Evolutionary conservation across 2,888 invertebrate genomes (phyloP).

Genomic region (Ephialtes manifestator): DNA sequence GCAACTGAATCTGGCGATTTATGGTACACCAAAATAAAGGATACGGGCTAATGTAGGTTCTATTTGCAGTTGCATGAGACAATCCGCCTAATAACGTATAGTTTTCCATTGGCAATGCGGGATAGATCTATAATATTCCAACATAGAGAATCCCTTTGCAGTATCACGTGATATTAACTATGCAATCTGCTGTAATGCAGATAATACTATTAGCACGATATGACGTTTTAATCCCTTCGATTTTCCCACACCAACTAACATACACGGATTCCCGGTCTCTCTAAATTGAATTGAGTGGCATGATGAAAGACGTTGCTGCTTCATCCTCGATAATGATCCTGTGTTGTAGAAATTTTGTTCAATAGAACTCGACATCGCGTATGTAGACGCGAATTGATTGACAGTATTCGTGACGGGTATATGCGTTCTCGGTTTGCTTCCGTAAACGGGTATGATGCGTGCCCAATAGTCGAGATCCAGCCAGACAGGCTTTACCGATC

Average conservation of each 20-base stretch:
- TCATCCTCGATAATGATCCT: constrained; percentile 42
- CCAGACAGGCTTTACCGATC: not conserved
- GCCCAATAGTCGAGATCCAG: constrained; percentile 30
- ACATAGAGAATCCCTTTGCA: constrained; percentile 19
- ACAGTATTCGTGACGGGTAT: constrained; percentile 55
- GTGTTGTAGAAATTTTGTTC: constrained; percentile 29
- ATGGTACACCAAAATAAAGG: constrained; percentile 21
- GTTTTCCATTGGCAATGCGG: constrained; percentile 32
- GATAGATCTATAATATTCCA: constrained; percentile 41
- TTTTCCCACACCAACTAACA: not conserved
- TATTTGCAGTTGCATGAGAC: constrained; percentile 9
- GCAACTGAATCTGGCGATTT: constrained; percentile 12
- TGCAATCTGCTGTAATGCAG: constrained; percentile 1
- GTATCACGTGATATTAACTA: constrained; percentile 23
- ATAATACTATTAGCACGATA: constrained; percentile 28
- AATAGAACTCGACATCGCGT: constrained; percentile 32
- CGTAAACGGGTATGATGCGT: constrained; percentile 35
- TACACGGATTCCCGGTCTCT: constrained; percentile 16
- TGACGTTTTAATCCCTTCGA: constrained; percentile 27
- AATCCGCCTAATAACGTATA: constrained; percentile 44
- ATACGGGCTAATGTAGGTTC: constrained; percentile 49
- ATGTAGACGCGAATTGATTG: constrained; percentile 53
- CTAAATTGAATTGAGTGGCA: constrained; percentile 39
- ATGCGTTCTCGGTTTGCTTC: constrained; percentile 37
- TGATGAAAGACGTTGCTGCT: constrained; percentile 49